Conservation (phyloP, 2,113 vertebrate species). For the Amphiprion ocellaris region DNA sequence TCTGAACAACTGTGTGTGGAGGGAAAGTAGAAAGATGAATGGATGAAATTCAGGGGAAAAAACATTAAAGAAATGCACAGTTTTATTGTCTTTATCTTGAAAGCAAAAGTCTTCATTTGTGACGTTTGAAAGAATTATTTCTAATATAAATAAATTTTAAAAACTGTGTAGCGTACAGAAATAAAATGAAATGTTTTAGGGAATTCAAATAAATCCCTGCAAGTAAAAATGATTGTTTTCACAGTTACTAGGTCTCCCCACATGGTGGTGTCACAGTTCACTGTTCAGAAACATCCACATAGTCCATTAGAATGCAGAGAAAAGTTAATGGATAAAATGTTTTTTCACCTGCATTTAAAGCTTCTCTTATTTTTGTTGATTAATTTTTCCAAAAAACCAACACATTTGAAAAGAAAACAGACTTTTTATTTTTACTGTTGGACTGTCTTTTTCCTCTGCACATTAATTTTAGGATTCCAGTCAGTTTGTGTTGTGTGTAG, state of each 20-base stretch:
- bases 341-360: no score
- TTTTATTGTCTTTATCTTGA: no score
- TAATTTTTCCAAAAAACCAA: neutral
- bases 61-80: neutral
- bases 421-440: neutral
- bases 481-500: conserved; percentile 32
- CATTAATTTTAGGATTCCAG: conserved; percentile 7
- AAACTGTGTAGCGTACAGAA: no score
- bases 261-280: conserved; percentile 47
- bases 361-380: neutral
- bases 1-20: conserved; percentile 11
- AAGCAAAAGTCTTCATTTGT: no score
- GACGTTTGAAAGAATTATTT: neutral
- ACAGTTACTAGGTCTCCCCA: conserved; percentile 25
- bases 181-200: neutral
- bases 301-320: no score
- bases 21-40: neutral
- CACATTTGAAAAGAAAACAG: no score
- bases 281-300: neutral
- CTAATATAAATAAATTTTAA: no score
- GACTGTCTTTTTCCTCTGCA: conserved; percentile 6
- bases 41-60: neutral
- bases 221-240: neutral
- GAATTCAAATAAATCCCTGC: neutral
- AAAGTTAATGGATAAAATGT: no score